Conservation (phyloP, 2,797 vertebrate genomes). For the Anableps anableps region DNA sequence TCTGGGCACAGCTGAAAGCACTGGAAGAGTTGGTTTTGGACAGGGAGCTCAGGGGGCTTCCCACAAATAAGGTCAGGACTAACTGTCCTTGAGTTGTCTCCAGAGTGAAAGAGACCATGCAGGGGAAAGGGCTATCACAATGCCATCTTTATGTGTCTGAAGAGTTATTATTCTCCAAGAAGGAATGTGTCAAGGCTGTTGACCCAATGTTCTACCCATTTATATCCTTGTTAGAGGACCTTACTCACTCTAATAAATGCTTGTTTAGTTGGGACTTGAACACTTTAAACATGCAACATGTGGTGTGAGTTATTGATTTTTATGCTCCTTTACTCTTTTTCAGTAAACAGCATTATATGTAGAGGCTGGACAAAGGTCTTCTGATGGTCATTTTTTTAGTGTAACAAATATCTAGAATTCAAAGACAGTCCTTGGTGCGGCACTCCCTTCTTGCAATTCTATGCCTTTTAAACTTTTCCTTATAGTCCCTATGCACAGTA, state of each 20-base stretch:
- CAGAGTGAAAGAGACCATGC: slow-evolving; percentile 40
- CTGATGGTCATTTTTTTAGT: neutral
- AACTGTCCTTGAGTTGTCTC: slow-evolving; percentile 51
- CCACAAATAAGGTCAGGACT: neutral
- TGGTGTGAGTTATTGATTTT: slow-evolving; percentile 4
- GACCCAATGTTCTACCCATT: slow-evolving; percentile 59
- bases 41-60: neutral
- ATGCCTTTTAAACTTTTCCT: neutral
- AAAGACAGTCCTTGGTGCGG: neutral
- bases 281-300: slow-evolving; percentile 6
- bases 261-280: slow-evolving; percentile 1
- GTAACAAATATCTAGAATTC: neutral
- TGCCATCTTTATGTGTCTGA: slow-evolving; percentile 21
- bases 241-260: slow-evolving; percentile 16
- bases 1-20: neutral
- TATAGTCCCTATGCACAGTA: neutral
- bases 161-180: slow-evolving; percentile 61
- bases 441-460: neutral
- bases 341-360: neutral
- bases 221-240: slow-evolving; percentile 42
- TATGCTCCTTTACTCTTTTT: neutral
- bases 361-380: neutral
- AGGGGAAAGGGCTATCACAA: slow-evolving; percentile 45
- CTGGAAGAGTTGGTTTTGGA: neutral
- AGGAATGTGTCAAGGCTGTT: slow-evolving; percentile 67